A percentile compares a stretch with the other conserved stretches of the same genome.
Conservation (phyloP, 2,797 vertebrate species). For the Crypturellus tataupa region DNA sequence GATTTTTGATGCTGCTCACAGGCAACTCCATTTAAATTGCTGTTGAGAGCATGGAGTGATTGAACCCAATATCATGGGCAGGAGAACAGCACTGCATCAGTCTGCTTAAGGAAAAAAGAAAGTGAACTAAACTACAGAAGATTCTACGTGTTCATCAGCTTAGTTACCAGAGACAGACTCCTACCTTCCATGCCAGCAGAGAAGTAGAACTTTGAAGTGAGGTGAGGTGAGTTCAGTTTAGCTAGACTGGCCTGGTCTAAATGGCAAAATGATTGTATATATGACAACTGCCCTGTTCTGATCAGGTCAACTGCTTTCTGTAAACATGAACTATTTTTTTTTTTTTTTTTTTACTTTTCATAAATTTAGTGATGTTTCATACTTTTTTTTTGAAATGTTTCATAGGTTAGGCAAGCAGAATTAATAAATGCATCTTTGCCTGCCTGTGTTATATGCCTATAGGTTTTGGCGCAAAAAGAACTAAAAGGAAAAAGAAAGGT, state of each 20-base stretch:
- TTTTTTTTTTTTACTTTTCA: not conserved
- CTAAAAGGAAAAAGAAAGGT: not conserved
- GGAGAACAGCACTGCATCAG: not conserved
- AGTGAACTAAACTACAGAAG: too few species aligned
- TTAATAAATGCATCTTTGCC: not conserved
- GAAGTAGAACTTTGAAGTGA: not conserved
- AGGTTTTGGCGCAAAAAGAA: not conserved
- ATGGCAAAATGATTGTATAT: too few species aligned
- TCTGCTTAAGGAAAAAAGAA: not conserved
- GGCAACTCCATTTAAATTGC: not conserved
- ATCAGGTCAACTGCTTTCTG: not conserved
- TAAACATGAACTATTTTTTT: not conserved
- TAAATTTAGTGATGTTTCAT: not conserved
- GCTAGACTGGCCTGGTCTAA: too few species aligned
- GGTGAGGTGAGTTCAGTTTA: not conserved
- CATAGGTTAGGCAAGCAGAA: not conserved
- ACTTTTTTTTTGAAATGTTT: not conserved
- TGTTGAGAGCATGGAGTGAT: not conserved
- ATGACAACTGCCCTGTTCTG: not conserved
- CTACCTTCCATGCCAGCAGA: not conserved
- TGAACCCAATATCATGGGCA: not conserved
- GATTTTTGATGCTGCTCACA: not conserved
- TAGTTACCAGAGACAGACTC: not conserved
- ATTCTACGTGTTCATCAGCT: not conserved
- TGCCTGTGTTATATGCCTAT: not conserved